These are phyloP conservation scores for Agrotis clavis DNA, from an alignment of 2,888 invertebrate genomes.

Conservation along the genomic window DNA sequence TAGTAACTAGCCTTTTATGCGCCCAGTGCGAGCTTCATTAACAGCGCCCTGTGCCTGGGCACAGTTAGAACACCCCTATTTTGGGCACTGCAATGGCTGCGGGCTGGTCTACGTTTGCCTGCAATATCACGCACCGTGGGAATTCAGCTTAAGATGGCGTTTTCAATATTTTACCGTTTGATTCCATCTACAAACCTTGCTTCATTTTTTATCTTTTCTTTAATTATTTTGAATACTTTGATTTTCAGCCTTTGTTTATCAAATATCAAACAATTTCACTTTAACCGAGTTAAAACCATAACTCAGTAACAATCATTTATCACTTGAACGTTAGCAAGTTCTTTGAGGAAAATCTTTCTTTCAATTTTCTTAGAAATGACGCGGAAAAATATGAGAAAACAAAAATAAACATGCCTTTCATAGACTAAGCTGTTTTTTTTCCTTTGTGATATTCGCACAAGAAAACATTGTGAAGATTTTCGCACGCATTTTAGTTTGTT, in stretches of 20 bases:
- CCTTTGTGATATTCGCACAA: not conserved
- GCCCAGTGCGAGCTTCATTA: no score
- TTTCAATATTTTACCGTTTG: no score
- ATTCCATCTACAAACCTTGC: not conserved
- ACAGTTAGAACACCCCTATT: no score
- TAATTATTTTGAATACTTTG: not conserved
- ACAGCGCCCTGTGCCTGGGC: no score
- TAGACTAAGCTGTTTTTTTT: not conserved
- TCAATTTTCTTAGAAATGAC: conserved; percentile 2
- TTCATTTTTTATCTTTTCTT: not conserved
- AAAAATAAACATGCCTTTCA: conserved; percentile 18
- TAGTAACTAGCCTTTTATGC: no score
- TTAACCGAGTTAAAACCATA: conserved; percentile 2
- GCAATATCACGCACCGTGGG: no score
- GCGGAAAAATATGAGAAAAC: conserved; percentile 27
- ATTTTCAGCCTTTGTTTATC: not conserved
- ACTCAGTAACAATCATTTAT: conserved; percentile 38
- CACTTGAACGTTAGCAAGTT: conserved; percentile 23
- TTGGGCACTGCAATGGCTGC: no score
- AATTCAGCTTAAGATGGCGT: not conserved
- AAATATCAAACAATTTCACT: conserved; percentile 12
- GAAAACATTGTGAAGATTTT: not conserved
- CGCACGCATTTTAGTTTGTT: no score
- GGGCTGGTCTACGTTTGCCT: no score
- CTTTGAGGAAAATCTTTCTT: conserved; percentile 37